Evolutionary conservation across 2,113 vertebrate species (phyloP).

Genomic region (Megalops atlanticus): DNA sequence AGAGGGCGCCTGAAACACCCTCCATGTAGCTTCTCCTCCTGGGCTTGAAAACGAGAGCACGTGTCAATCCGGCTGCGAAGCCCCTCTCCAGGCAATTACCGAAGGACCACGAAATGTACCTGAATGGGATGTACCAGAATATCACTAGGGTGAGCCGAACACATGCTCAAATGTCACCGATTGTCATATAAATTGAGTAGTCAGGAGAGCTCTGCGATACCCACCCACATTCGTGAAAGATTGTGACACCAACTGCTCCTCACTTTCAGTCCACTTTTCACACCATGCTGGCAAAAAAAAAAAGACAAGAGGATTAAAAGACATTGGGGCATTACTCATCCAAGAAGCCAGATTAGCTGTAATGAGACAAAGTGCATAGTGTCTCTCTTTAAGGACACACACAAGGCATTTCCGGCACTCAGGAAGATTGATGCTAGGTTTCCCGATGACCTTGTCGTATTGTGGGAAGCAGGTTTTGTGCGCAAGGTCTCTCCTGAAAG

Average conservation of each 20-base stretch:
- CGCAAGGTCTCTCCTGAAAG: slow-evolving; percentile 40
- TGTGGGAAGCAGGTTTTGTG: slow-evolving; percentile 38
- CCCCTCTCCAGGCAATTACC: not conserved
- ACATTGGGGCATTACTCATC: slow-evolving; percentile 27
- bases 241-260: not conserved
- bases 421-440: slow-evolving; percentile 57
- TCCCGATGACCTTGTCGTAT: slow-evolving; percentile 49
- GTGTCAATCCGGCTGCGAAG: slow-evolving; percentile 19
- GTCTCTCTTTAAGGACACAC: slow-evolving; percentile 42
- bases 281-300: not conserved
- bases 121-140: not conserved
- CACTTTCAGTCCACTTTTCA: not conserved
- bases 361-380: slow-evolving; percentile 46
- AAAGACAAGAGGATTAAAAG: not conserved
- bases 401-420: slow-evolving; percentile 51
- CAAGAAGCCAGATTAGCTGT: slow-evolving; percentile 43
- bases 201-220: not conserved
- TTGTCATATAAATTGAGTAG: not conserved
- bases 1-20: slow-evolving; percentile 5
- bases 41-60: slow-evolving; percentile 8
- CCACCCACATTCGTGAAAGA: not conserved
- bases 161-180: not conserved
- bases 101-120: not conserved
- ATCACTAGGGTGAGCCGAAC: not conserved
- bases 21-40: slow-evolving; percentile 12